Conservation (phyloP, 2,113 vertebrate genomes). For the Phylloscopus trochilus region DNA sequence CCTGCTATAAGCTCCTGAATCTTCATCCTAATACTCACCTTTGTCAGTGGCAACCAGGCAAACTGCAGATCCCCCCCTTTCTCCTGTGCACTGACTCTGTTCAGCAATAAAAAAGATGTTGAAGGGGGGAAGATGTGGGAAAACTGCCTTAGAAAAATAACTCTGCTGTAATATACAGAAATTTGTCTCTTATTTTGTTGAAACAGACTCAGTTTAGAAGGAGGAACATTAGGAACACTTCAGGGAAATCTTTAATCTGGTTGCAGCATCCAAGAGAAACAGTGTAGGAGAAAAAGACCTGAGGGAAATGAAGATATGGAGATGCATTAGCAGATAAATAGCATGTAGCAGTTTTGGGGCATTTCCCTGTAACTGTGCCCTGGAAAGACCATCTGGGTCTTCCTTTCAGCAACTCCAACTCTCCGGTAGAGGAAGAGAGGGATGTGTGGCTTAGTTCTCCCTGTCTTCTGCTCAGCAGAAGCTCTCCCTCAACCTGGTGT, state of each 20-base stretch:
- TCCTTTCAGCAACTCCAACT: neutral
- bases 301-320: neutral
- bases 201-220: conserved; percentile 14
- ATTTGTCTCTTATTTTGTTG: conserved; percentile 17
- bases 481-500: neutral
- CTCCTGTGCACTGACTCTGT: neutral
- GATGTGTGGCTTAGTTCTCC: accelerated
- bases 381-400: neutral
- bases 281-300: conserved; percentile 39
- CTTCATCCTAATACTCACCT: neutral
- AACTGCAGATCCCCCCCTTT: neutral
- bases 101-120: neutral
- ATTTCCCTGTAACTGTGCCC: neutral
- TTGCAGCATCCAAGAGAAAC: neutral
- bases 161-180: neutral
- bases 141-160: conserved; percentile 1
- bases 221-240: conserved; percentile 10
- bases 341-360: neutral
- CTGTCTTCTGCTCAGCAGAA: neutral
- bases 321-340: conserved; percentile 4
- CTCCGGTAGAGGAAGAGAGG: neutral
- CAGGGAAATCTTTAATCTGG: conserved; percentile 35
- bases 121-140: neutral
- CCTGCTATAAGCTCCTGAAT: neutral
- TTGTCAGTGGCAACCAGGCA: neutral